A percentile compares a stretch with the other conserved stretches of the same genome.
These are phyloP conservation scores for Orius insidiosus DNA, from an alignment of 1,140 invertebrate genomes.

Conservation along the genomic window DNA sequence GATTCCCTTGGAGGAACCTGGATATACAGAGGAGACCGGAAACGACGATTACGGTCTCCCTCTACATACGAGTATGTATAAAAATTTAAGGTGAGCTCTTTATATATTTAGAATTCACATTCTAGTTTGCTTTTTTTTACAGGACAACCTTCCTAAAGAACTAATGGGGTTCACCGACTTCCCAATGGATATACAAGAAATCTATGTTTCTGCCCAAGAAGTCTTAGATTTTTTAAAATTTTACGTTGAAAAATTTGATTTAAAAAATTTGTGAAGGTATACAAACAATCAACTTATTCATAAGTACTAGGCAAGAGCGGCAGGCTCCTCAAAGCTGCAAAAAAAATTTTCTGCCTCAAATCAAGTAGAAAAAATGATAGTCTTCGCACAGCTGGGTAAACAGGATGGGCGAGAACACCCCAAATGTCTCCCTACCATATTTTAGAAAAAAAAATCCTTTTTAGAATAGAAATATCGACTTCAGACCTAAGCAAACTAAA, in stretches of 20 bases:
- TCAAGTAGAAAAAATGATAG: too few species aligned
- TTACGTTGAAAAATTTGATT: constrained; percentile 34
- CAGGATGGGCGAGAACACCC: too few species aligned
- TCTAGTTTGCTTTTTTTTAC: constrained; percentile 20
- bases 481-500: too few species aligned
- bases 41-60: constrained; percentile 38
- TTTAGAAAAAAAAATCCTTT: too few species aligned
- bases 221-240: constrained; percentile 43
- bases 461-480: too few species aligned
- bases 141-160: constrained; percentile 80
- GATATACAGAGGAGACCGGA: constrained; percentile 40
- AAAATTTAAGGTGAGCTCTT: constrained; percentile 18
- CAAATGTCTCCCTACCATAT: too few species aligned
- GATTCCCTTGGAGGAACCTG: constrained; percentile 49
- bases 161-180: constrained; percentile 76
- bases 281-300: too few species aligned
- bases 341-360: too few species aligned
- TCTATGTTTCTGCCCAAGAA: constrained; percentile 34
- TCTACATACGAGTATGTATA: constrained; percentile 58
- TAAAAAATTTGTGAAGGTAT: constrained; percentile 30
- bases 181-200: constrained; percentile 28
- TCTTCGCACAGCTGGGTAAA: too few species aligned
- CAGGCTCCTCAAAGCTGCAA: too few species aligned
- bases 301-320: too few species aligned
- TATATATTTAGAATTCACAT: background rate